These are phyloP conservation scores for Carcinoscorpius rotundicauda DNA, from an alignment of 1,140 invertebrate genomes.

Conservation along the genomic window DNA sequence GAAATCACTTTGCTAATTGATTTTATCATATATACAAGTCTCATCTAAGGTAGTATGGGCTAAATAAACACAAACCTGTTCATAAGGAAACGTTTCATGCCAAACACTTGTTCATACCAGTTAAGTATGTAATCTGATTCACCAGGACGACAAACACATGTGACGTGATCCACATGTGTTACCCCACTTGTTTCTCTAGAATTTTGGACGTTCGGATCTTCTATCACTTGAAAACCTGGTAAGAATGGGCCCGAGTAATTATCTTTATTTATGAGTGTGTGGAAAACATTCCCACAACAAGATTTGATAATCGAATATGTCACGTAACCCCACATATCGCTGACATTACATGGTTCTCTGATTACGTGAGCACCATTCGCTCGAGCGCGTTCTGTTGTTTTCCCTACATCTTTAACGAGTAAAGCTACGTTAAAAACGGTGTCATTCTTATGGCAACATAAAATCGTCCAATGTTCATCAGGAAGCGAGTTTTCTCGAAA, in stretches of 20 bases:
- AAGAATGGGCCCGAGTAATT: constrained; percentile 35
- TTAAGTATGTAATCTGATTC: constrained; percentile 31
- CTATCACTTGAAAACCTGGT: constrained; percentile 31
- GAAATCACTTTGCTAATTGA: too few relatives aligned
- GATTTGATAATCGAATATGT: constrained; percentile 35
- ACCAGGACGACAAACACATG: constrained; percentile 34
- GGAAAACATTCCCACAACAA: constrained; percentile 39
- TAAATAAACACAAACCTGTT: constrained; percentile 32
- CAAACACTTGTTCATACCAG: constrained; percentile 40
- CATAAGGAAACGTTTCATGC: constrained; percentile 39
- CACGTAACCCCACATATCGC: constrained; percentile 31
- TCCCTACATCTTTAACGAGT: constrained; percentile 34
- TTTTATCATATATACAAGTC: too few relatives aligned
- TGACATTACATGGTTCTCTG: constrained; percentile 24
- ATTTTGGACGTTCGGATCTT: neutral
- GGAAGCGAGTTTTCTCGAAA: neutral
- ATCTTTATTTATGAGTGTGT: constrained; percentile 36
- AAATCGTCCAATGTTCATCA: constrained; percentile 26
- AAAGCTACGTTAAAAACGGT: constrained; percentile 40
- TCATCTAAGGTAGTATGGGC: too few relatives aligned
- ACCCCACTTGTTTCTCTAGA: neutral
- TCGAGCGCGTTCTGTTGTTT: constrained; percentile 25
- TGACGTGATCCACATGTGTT: constrained; percentile 39
- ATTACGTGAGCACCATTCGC: constrained; percentile 27
- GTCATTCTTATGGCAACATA: constrained; percentile 30